Evolutionary conservation across 1,140 invertebrate species (phyloP), one percentile per base, ranked within the genome.

Genomic region (Cydia fagiglandana): DNA sequence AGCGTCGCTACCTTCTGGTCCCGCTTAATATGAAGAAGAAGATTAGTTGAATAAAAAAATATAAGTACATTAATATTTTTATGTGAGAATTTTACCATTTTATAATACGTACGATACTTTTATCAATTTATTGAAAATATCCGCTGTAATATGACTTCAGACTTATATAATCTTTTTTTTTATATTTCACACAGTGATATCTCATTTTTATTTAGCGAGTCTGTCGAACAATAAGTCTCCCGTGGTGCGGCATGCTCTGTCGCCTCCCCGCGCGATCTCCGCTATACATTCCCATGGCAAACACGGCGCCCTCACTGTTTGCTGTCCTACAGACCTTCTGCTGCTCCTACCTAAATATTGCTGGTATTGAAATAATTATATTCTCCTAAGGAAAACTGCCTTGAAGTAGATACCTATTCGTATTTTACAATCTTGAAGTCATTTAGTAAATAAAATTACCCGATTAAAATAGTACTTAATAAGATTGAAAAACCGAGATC

Each of bases 221-320:
- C 20, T 61, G 20, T 61, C 20, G 74, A 76, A 80, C 79, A 81
- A 78, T 83, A 80, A 76, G 77, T 76, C 66, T 30, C 83, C 83
- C 82, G 81, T 56, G 80, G 83, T 78, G 79, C 74, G 73, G 78
- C 78, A 77, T 81, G 84, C 80, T 80, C 82, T 76, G 78, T 77
- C 83, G 80, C 85, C 79, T 81, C 80, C 83, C 82, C 77, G 82
- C 80, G 81, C 81, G 75, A 78, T 81, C 38, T 85, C 82, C 83
- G 85, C 87, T 85, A 83, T 78, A 81, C 83, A 85, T 83, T 82
- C 83, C 73, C 75, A 80, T 73, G 13, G 85, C 84, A 88, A 88
- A 88, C 85, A 88, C 73, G 76, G 81, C 80, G 75, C 82, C 83
- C 83, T 82, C 66, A 24, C 15, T 70, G 34, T 70, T 70, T 70